phyloP scores from a whole-genome alignment of 2,113 vertebrate species.

The Zosterops borbonicus region DNA sequence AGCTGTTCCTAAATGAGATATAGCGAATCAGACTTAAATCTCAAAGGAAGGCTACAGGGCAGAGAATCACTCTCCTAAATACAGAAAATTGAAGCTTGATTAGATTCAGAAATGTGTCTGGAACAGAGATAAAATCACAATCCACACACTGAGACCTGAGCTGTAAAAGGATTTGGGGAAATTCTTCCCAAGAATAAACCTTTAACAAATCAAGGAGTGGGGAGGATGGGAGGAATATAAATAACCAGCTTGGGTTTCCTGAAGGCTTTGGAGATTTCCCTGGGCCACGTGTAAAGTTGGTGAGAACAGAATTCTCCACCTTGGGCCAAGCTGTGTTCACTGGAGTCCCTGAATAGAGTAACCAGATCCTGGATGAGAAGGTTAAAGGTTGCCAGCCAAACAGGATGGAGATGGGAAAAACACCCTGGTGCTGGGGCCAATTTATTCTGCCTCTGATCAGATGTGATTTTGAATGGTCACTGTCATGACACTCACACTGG shows the following conservation, averaged over 20 bases:
- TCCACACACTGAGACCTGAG: accelerated
- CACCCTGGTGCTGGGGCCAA: not conserved
- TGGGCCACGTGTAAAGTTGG: not conserved
- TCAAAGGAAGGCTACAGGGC: not conserved
- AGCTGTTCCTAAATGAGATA: not conserved
- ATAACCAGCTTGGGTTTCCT: not conserved
- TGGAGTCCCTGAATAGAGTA: not conserved
- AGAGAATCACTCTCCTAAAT: not conserved
- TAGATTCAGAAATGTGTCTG: not conserved
- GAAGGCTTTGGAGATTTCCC: not conserved
- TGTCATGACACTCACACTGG: accelerated
- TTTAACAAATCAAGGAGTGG: not conserved
- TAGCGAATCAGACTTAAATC: not conserved
- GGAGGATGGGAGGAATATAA: not conserved
- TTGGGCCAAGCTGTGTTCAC: not conserved
- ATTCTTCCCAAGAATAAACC: not conserved
- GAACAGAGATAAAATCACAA: not conserved
- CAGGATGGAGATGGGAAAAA: not conserved
- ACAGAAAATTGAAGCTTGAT: not conserved
- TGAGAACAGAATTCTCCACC: not conserved
- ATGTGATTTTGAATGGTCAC: not conserved
- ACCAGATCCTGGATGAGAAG: constrained; percentile 19
- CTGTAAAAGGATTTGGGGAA: not conserved
- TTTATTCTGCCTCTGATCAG: not conserved
- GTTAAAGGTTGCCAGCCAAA: not conserved